Conservation (phyloP, 23 tunicate species). For the Styela plicata region DNA sequence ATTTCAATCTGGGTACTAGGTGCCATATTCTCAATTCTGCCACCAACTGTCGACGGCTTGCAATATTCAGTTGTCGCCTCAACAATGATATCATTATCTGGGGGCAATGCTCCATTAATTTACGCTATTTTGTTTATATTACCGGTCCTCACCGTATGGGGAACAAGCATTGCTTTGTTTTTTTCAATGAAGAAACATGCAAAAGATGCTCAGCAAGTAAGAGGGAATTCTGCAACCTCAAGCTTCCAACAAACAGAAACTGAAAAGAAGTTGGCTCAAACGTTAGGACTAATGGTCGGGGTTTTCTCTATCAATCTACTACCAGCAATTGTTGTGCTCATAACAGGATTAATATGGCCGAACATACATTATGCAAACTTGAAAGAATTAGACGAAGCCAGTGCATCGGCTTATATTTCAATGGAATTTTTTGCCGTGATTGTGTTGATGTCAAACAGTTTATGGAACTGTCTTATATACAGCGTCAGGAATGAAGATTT, state of each 20-base stretch:
- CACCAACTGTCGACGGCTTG: conserved; percentile 32
- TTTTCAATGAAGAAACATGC: conserved; percentile 40
- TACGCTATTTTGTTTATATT: conserved; percentile 44
- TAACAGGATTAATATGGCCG: background rate
- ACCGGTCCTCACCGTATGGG: conserved; percentile 52
- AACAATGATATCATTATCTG: conserved; percentile 29
- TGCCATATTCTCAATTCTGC: conserved; percentile 39
- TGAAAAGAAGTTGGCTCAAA: conserved; percentile 61
- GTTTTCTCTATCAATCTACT: conserved; percentile 48
- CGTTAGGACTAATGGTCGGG: conserved; percentile 68
- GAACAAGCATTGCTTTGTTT: conserved; percentile 28
- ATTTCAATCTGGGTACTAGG: conserved; percentile 40
- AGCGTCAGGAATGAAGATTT: conserved; percentile 52
- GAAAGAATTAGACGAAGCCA: background rate
- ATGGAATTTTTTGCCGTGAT: conserved; percentile 37
- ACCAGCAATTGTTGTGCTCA: conserved; percentile 30
- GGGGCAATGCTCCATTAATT: conserved; percentile 31
- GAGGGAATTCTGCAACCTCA: conserved; percentile 9
- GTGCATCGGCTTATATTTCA: conserved; percentile 26
- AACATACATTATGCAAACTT: background rate
- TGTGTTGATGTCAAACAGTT: conserved; percentile 52
- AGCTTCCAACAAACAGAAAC: background rate
- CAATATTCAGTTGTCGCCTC: conserved; percentile 44
- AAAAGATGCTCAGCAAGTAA: conserved; percentile 1
- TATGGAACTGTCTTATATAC: conserved; percentile 70